Evolutionary conservation across 2,797 vertebrate genomes (phyloP), one percentile per base, ranked within the genome.

Genomic region (Enteromius fasciolatus): DNA sequence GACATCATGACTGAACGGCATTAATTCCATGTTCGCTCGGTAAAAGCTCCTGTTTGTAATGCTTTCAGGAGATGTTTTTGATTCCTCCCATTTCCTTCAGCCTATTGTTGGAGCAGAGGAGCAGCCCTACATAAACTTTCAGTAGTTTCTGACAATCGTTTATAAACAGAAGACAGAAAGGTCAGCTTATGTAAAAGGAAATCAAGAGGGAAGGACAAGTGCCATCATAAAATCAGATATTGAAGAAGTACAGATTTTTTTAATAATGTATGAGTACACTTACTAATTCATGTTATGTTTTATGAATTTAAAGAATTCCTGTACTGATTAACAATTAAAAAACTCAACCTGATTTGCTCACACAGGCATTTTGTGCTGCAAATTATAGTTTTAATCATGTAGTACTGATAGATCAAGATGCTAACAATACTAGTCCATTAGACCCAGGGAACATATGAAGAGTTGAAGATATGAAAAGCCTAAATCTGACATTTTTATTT

Each of bases 21-120:
- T 52, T 39, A 78, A 67, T 78, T 86, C 80, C 2, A 9, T 83
- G 86, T 80, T 88, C 18, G 20, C 31, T 69, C 33, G 7, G 52
- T 80, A 12, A 73, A 63, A 63, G 5, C 20, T 46, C 41, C 11
- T 31, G 11, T 23, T n/a, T 31, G 23, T 46, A 76, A 46, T 63
- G 6, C 25, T 50, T 50, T 50, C 33, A 17, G 41, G 23, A 46
- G 23, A 76, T 44, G 31, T 57, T 39, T 80, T 80, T 70, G 64
- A 79, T 54, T 80, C 50, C 78, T 44, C 78, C 78, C 78, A 59
- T 70, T 69, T 80, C 67, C 78, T 4, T 31, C 46, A 8, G 39
- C 36, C 33, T 59, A 80, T 80, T 80, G 78, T 70, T 80, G 20
- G 39, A 80, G 36, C 1, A 17, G 36, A 70, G 20, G 39, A 80